phyloP scores from a whole-genome alignment of 2,113 vertebrate species.

The Chrysemys picta region DNA sequence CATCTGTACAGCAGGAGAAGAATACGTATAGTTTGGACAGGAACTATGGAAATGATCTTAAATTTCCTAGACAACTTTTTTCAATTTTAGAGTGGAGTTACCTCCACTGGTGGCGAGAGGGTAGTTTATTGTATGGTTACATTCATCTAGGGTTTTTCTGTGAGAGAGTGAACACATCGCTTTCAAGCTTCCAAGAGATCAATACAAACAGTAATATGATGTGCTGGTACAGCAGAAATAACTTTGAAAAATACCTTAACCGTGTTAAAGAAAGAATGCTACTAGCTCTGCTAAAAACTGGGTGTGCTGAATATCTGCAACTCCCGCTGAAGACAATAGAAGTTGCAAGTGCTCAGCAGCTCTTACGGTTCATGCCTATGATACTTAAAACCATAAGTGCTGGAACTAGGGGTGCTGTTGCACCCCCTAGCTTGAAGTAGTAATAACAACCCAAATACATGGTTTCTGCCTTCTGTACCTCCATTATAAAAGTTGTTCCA shows the following conservation, averaged over 20 bases:
- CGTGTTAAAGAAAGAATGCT: not conserved
- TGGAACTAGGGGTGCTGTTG: no score
- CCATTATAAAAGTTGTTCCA: no score
- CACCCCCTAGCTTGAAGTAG: no score
- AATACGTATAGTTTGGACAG: not conserved
- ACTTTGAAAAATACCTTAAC: not conserved
- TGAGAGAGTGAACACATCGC: not conserved
- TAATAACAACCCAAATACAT: no score
- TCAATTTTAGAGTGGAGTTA: not conserved
- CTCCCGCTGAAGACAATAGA: not conserved
- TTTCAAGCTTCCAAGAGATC: not conserved
- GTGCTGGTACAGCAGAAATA: not conserved
- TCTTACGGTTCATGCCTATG: not conserved
- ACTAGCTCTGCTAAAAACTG: not conserved
- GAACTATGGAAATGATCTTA: not conserved
- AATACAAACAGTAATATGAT: not conserved
- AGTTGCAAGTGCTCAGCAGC: not conserved
- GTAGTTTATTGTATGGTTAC: not conserved
- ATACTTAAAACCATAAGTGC: not conserved
- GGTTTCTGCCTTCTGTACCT: no score
- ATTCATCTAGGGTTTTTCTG: not conserved
- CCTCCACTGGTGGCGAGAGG: not conserved
- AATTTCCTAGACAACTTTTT: not conserved
- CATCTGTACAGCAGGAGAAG: not conserved
- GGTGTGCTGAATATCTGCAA: rapidly evolving